These are phyloP conservation scores for Aleiodes sp. DNA, from an alignment of 1,140 invertebrate genomes.

Conservation along the genomic window DNA sequence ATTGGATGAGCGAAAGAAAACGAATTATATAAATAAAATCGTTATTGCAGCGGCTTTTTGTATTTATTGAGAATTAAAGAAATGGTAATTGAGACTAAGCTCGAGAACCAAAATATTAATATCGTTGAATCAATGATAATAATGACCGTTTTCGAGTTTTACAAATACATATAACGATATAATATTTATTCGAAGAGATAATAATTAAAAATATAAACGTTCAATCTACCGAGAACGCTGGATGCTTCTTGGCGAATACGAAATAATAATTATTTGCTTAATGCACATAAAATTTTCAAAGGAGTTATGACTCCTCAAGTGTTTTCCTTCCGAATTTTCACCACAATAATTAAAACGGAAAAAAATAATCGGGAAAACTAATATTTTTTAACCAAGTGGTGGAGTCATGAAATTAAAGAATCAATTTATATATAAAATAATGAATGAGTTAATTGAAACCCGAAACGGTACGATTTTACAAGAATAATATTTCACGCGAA, in stretches of 20 bases:
- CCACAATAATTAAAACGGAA: too few relatives aligned
- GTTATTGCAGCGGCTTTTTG: constrained; percentile 54
- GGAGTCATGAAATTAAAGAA: constrained; percentile 25
- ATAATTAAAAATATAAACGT: too few relatives aligned
- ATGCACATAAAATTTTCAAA: background rate
- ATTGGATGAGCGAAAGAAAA: background rate
- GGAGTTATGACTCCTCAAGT: too few relatives aligned
- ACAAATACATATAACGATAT: constrained; percentile 51
- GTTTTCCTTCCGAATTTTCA: too few relatives aligned
- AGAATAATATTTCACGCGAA: constrained; percentile 50
- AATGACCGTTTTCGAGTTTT: constrained; percentile 56
- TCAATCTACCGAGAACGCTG: constrained; percentile 54
- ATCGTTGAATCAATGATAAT: constrained; percentile 38
- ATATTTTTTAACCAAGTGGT: constrained; percentile 9
- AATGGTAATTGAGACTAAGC: constrained; percentile 61
- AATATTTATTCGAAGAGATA: constrained; percentile 63
- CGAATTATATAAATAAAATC: too few relatives aligned
- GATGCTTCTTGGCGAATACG: constrained; percentile 44
- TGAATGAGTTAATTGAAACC: constrained; percentile 30
- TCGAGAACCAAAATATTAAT: too few relatives aligned
- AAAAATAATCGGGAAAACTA: too few relatives aligned
- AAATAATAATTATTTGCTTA: background rate
- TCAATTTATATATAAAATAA: constrained; percentile 37
- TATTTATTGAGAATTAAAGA: constrained; percentile 43
- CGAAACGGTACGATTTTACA: constrained; percentile 27